phyloP scores from a whole-genome alignment of 1,140 invertebrate genomes.

The Penaeus japonicus region DNA sequence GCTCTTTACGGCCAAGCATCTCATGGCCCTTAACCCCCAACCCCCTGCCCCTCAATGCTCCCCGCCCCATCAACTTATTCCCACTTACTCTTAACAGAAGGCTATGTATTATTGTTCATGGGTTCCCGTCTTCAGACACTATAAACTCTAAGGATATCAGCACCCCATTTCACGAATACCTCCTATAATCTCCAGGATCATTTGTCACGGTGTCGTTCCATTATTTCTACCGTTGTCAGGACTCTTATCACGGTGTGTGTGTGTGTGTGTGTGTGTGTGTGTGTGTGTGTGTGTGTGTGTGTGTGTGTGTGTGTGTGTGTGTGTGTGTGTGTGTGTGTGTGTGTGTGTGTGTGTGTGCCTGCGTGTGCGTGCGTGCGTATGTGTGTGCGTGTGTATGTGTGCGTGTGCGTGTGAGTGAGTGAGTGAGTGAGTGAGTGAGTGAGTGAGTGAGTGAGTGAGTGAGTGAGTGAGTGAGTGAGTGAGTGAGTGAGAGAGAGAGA shows the following conservation, averaged over 20 bases:
- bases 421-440: background rate
- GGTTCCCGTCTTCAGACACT: too few relatives aligned
- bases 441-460: background rate
- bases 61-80: too few relatives aligned
- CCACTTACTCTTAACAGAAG: too few relatives aligned
- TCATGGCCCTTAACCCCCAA: too few relatives aligned
- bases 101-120: too few relatives aligned
- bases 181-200: too few relatives aligned
- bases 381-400: slow-evolving; percentile 4
- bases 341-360: background rate
- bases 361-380: background rate
- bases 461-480: background rate
- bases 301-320: background rate
- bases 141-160: too few relatives aligned
- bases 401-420: background rate
- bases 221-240: too few relatives aligned
- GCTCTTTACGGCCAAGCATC: too few relatives aligned
- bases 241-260: background rate
- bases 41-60: too few relatives aligned
- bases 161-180: too few relatives aligned
- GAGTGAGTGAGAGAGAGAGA: background rate
- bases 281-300: background rate
- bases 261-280: slow-evolving; percentile 29
- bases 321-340: background rate
- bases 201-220: background rate